A percentile compares a stretch with the other conserved stretches of the same genome.
These are phyloP conservation scores for Ischnura elegans DNA, from an alignment of 2,888 invertebrate species.

Conservation along the genomic window DNA sequence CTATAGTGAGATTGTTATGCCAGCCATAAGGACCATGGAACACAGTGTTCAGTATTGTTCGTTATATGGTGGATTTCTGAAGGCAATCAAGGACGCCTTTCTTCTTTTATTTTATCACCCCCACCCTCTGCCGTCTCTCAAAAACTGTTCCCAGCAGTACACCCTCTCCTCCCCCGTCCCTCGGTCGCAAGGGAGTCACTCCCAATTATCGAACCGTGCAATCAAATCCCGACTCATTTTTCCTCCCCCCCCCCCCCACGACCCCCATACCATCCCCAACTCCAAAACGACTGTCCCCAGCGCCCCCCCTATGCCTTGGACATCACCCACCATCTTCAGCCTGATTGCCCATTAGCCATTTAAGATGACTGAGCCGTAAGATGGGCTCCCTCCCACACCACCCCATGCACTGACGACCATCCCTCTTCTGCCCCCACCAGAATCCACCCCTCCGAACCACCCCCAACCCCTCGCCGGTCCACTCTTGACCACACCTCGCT, in stretches of 20 bases:
- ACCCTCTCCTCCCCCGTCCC: not conserved
- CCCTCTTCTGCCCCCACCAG: constrained; percentile 37
- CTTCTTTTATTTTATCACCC: not conserved
- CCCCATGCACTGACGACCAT: not conserved
- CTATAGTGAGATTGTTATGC: too few species aligned
- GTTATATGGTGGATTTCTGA: not conserved
- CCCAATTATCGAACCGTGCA: constrained; percentile 63
- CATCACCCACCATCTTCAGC: constrained; percentile 56
- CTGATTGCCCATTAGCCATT: constrained; percentile 67
- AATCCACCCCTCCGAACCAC: not conserved
- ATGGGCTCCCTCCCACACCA: not conserved
- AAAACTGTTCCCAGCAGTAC: constrained; percentile 12
- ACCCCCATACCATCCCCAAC: constrained; percentile 8
- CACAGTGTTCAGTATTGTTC: not conserved
- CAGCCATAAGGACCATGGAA: too few species aligned
- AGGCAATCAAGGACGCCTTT: not conserved
- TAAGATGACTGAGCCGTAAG: constrained; percentile 67
- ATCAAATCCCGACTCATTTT: constrained; percentile 66
- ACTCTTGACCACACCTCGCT: not conserved
- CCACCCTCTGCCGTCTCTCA: not conserved
- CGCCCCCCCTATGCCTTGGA: not conserved
- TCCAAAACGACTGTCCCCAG: not conserved
- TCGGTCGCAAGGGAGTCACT: constrained; percentile 37
- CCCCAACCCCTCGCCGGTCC: not conserved
- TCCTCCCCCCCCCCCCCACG: not conserved